Base-by-base conservation (phyloP, 2,113 vertebrate genomes). In the Bostrychus sinensis region DNA sequence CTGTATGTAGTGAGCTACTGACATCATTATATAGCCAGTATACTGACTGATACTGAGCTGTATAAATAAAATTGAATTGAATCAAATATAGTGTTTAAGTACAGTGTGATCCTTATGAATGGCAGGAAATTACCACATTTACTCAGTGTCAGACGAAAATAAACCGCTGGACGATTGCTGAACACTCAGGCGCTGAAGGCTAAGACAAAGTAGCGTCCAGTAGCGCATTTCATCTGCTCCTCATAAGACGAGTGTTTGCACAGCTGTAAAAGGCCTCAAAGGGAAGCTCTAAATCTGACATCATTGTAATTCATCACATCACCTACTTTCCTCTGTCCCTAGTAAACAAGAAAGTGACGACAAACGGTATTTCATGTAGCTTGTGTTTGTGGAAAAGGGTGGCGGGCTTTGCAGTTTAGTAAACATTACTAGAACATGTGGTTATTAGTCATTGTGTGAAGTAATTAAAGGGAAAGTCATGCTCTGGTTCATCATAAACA, bases 241-340 rank as follows among this genome's bases (percentile, higher is more conserved):
- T 37, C 19, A 12, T 23, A 37, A 28, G 66, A 26, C 37, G 53
- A 12, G 2, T 82, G 36, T 88, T 88, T 88, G 74, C 66, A 75
- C 83, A 88, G 86, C 87, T 86, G 86, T 0, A 2, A 25, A 54
- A 34, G 39, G 19, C 55, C 25, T 42, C 50, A 62, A n/a, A 32
- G 13, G 32, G 37, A 48, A 55, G 32, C 56, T 30, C 25, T 57
- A 12, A 38, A 20, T 22, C 8, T 45, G 42, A 45, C 42, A 22
- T 9, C 42, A 11, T 10, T 45, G 19, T 22, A 22, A 10, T 20
- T 17, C 17, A 4, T 28, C 5, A 32, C 30, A 32, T 60, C 34
- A 16, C 25, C 36, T 22, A 30, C 0, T 56, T 5, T 39, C 5
- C 26, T 72, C 23, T 51, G 1, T 10, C 25, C 32, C 32, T 57